phyloP scores from a whole-genome alignment of 2,888 invertebrate genomes.

The Parthenolecanium corni region DNA sequence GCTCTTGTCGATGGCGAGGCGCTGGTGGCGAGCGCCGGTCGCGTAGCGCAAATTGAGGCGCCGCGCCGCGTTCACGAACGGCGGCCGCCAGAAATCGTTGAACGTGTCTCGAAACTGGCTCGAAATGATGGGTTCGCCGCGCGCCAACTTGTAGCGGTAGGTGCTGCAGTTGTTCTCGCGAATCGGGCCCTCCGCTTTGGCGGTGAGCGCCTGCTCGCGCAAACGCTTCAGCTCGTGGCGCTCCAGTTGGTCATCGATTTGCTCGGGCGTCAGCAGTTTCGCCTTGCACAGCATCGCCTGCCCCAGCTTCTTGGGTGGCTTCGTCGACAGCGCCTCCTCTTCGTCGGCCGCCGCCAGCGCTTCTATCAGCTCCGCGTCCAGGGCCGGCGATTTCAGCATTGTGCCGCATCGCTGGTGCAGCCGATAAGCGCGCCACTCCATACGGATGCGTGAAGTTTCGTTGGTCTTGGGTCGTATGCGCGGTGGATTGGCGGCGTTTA shows the following conservation, averaged over 20 bases:
- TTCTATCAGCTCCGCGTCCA: background rate
- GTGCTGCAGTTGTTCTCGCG: constrained; percentile 11
- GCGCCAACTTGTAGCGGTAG: background rate
- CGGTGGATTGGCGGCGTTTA: background rate
- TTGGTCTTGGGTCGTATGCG: background rate
- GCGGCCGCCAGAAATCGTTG: constrained; percentile 3
- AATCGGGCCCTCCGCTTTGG: background rate
- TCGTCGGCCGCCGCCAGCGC: background rate
- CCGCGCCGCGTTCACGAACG: background rate
- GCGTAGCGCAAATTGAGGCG: background rate
- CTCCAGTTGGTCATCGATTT: background rate
- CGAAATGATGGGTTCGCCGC: constrained; percentile 10
- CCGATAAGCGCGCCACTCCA: background rate
- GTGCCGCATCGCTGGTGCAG: constrained; percentile 11
- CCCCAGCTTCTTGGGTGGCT: too few species aligned
- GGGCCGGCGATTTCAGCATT: background rate
- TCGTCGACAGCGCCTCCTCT: background rate
- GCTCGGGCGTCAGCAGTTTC: background rate
- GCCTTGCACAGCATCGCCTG: background rate
- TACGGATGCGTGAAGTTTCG: constrained; percentile 14
- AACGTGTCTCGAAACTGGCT: background rate
- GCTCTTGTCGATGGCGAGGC: background rate
- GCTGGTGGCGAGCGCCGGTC: background rate
- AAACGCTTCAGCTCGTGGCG: background rate
- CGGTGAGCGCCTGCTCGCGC: background rate